Percentiles rank a stretch among this genome's conserved stretches.
These are phyloP conservation scores for Siniperca knerii DNA, from an alignment of 2,113 vertebrate species.

Conservation along the genomic window DNA sequence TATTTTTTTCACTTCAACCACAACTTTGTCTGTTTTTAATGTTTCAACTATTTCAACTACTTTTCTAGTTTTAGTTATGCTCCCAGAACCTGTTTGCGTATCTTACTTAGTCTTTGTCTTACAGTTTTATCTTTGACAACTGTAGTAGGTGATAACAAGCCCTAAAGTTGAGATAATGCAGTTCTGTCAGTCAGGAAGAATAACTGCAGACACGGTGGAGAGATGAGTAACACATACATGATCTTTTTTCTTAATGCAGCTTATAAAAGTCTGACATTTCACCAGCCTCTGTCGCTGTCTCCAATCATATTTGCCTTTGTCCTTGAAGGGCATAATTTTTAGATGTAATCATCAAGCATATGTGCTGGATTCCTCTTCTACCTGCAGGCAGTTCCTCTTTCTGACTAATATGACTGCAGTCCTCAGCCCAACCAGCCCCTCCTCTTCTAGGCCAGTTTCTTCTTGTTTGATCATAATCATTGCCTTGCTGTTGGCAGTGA, in stretches of 20 bases:
- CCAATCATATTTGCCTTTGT: background rate
- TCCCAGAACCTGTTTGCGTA: background rate
- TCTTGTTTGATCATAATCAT: constrained; percentile 59
- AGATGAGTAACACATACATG: background rate
- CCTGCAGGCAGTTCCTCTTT: constrained; percentile 27
- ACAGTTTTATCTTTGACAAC: background rate
- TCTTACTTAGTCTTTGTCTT: background rate
- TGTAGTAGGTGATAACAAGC: background rate
- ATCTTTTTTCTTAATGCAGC: background rate
- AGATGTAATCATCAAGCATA: background rate
- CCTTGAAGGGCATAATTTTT: background rate
- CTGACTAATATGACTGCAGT: background rate
- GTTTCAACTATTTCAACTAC: background rate
- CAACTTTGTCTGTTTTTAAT: background rate
- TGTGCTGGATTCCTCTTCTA: constrained; percentile 38
- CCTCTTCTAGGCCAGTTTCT: constrained; percentile 47
- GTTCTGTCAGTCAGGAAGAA: background rate
- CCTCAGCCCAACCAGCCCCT: background rate
- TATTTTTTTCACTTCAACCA: background rate
- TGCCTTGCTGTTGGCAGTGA: constrained; percentile 34
- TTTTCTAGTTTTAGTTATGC: background rate
- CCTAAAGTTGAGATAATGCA: background rate
- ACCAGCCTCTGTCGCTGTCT: background rate
- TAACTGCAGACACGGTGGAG: background rate
- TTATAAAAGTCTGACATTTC: background rate